Evolutionary conservation across 2,888 invertebrate genomes (phyloP).

Genomic region (Amiota mariae): DNA sequence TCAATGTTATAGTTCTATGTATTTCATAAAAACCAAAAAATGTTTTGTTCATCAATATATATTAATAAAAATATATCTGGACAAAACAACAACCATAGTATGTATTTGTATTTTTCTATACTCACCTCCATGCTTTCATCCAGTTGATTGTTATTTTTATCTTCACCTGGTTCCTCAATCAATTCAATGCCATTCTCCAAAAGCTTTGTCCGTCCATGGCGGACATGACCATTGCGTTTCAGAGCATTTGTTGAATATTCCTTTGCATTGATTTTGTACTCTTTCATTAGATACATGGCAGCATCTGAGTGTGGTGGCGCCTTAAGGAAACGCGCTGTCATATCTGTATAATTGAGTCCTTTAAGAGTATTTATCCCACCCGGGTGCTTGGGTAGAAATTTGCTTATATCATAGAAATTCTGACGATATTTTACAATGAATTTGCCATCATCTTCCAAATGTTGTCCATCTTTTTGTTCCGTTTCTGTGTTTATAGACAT

Average conservation of each 20-base stretch:
- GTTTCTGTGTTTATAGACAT: too few species aligned
- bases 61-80: background rate
- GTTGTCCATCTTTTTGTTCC: background rate
- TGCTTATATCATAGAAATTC: slow-evolving; percentile 78
- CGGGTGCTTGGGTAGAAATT: slow-evolving; percentile 82
- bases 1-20: too few species aligned
- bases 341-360: slow-evolving; percentile 64
- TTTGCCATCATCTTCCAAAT: slow-evolving; percentile 40
- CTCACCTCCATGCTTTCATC: slow-evolving; percentile 73
- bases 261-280: slow-evolving; percentile 61
- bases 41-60: background rate
- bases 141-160: slow-evolving; percentile 61
- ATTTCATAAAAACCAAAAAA: background rate
- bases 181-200: slow-evolving; percentile 37
- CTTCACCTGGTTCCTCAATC: slow-evolving; percentile 44
- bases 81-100: background rate
- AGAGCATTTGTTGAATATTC: background rate
- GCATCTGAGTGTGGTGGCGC: slow-evolving; percentile 73
- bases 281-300: slow-evolving; percentile 72
- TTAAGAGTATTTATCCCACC: slow-evolving; percentile 81
- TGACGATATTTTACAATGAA: slow-evolving; percentile 73
- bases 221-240: slow-evolving; percentile 1
- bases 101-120: slow-evolving; percentile 18
- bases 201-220: background rate
- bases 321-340: slow-evolving; percentile 68